These are phyloP conservation scores for Carduelis carduelis DNA, from an alignment of 2,797 vertebrate species.

Conservation along the genomic window DNA sequence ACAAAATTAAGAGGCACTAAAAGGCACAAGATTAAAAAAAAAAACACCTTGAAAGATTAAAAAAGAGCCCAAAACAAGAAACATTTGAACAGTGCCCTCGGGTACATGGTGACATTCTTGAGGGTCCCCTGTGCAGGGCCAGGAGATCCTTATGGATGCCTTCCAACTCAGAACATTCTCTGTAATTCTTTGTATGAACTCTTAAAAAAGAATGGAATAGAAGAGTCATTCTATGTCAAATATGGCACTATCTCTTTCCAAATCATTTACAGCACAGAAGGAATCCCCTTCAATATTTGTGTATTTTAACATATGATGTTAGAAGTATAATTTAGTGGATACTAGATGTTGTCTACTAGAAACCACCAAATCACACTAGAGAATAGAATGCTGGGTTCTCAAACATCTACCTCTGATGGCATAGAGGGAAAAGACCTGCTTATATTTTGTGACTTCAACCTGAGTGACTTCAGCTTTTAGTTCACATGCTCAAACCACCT, in stretches of 20 bases:
- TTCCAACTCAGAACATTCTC: not conserved
- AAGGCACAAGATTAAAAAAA: not conserved
- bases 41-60: fast-evolving
- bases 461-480: not conserved
- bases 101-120: not conserved
- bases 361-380: not conserved
- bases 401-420: not conserved
- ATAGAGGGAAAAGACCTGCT: not conserved
- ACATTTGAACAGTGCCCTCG: not conserved
- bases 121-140: not conserved
- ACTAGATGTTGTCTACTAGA: not conserved
- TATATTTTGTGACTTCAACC: not conserved
- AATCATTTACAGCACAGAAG: not conserved
- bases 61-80: not conserved
- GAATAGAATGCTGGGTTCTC: not conserved
- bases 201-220: not conserved
- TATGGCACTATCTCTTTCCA: not conserved
- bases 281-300: not conserved
- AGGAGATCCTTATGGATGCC: not conserved
- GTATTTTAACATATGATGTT: not conserved
- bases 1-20: not conserved
- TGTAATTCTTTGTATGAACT: not conserved
- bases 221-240: not conserved
- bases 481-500: not conserved
- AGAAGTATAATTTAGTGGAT: not conserved